Percentiles rank a stretch among this genome's conserved stretches.
These are phyloP conservation scores for Silurus lanzhouensis DNA, from an alignment of 2,797 vertebrate species.

Conservation along the genomic window DNA sequence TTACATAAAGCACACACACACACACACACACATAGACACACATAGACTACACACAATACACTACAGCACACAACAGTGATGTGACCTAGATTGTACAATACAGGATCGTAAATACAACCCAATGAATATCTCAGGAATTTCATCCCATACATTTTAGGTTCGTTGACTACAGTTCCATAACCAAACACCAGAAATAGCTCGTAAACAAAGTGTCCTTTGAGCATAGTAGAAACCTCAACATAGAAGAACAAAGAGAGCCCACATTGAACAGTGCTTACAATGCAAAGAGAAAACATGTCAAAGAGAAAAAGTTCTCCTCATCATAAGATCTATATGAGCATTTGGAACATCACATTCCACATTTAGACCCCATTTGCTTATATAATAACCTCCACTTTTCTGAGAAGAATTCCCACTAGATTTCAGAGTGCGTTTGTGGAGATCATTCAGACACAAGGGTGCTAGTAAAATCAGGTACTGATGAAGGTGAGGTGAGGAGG, in stretches of 20 bases:
- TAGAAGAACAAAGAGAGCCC: background rate
- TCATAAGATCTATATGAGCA: no score
- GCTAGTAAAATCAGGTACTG: no score
- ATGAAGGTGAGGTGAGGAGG: no score
- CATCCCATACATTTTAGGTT: background rate
- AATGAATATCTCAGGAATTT: background rate
- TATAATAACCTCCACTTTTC: no score
- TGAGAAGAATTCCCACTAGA: no score
- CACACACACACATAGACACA: slow-evolving; percentile 29
- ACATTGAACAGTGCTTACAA: background rate
- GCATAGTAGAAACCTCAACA: background rate
- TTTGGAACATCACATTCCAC: no score
- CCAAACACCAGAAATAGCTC: background rate
- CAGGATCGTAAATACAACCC: background rate
- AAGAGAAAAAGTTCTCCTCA: background rate
- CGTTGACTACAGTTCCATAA: background rate
- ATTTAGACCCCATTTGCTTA: no score
- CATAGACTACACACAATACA: background rate
- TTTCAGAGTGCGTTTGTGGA: no score
- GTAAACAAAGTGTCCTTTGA: background rate
- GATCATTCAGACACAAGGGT: no score
- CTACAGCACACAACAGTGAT: background rate
- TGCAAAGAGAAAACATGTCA: background rate
- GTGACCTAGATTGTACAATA: background rate
- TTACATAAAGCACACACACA: slow-evolving; percentile 34